phyloP scores from a whole-genome alignment of 2,113 vertebrate species.

The Paradoxurus hermaphroditus region DNA sequence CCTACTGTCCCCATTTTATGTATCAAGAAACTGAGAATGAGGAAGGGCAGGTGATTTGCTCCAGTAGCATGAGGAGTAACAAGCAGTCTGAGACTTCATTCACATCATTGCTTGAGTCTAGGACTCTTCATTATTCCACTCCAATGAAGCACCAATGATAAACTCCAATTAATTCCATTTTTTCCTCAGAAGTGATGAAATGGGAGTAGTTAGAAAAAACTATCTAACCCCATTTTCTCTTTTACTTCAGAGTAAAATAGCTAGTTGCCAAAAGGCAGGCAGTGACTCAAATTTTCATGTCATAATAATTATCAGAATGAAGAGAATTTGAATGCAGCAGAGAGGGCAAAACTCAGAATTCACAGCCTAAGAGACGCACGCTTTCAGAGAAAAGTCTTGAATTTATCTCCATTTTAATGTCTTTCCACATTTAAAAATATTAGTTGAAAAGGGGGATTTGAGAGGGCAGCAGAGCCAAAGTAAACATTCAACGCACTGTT shows the following conservation, averaged over 20 bases:
- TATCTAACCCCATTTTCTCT: not conserved
- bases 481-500: conserved; percentile 83
- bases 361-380: conserved; percentile 41
- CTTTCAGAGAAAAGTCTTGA: conserved; percentile 78
- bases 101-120: no score
- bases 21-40: not conserved
- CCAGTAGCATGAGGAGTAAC: accelerated
- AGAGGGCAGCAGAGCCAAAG: conserved; percentile 78
- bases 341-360: conserved; percentile 50
- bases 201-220: not conserved
- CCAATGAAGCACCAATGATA: not conserved
- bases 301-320: not conserved
- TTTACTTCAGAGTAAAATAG: not conserved
- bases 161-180: not conserved
- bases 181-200: not conserved
- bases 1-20: not conserved
- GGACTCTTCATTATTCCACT: not conserved
- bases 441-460: conserved; percentile 82
- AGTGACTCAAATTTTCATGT: not conserved
- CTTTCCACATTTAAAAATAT: conserved; percentile 85
- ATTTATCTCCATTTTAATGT: conserved; percentile 84
- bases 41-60: not conserved
- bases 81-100: no score
- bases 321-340: not conserved
- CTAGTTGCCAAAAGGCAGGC: not conserved